phyloP scores from a whole-genome alignment of 1,140 invertebrate species.

The Drosophila sp. region DNA sequence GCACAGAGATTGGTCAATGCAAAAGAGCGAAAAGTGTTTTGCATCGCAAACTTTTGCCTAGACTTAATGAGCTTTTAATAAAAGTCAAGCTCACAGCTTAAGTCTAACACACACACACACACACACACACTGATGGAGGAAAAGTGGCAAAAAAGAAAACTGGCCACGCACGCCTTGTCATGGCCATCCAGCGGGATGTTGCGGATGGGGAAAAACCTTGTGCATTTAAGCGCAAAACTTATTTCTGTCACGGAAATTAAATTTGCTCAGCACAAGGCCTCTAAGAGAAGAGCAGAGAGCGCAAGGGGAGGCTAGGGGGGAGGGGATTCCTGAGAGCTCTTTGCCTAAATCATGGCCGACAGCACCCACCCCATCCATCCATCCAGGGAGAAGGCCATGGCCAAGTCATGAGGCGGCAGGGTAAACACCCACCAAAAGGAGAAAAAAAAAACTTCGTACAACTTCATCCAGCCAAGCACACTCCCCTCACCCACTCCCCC shows the following conservation, averaged over 20 bases:
- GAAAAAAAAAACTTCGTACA: conserved; percentile 57
- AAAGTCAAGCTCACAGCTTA: conserved; percentile 64
- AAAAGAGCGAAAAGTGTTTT: conserved; percentile 31
- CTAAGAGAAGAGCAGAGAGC: background rate
- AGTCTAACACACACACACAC: conserved; percentile 42
- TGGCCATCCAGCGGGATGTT: background rate
- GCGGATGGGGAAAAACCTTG: conserved; percentile 29
- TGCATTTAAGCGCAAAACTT: conserved; percentile 81
- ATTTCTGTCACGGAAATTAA: conserved; percentile 82
- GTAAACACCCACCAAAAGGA: conserved; percentile 33
- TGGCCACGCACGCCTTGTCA: conserved; percentile 53
- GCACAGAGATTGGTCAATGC: conserved; percentile 53
- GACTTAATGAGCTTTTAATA: conserved; percentile 80
- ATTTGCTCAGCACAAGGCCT: conserved; percentile 64
- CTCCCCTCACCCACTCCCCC: background rate
- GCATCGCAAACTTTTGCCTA: conserved; percentile 57
- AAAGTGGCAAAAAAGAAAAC: conserved; percentile 37
- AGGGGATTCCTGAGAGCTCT: conserved; percentile 62
- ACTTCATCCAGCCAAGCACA: conserved; percentile 37
- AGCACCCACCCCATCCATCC: conserved; percentile 28
- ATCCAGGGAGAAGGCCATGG: conserved; percentile 21
- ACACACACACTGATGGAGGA: conserved; percentile 32
- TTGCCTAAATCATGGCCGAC: conserved; percentile 81
- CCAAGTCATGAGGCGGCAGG: conserved; percentile 33
- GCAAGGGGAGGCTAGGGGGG: conserved; percentile 3